A percentile compares a stretch with the other conserved stretches of the same genome.
phyloP scores from a whole-genome alignment of 2,888 invertebrate species.

The Tridacna crocea region DNA sequence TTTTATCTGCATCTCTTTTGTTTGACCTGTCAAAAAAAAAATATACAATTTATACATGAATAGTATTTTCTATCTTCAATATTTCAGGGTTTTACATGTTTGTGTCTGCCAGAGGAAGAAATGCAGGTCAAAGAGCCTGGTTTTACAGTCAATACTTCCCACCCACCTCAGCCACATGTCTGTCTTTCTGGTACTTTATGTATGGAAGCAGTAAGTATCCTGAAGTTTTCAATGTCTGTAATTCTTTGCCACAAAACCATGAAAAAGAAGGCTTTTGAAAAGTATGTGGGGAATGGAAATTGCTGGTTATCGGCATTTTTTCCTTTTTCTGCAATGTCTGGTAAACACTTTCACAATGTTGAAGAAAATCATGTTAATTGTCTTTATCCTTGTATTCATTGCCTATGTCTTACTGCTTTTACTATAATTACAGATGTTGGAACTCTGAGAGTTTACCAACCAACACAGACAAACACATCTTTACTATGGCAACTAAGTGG shows the following conservation, averaged over 20 bases:
- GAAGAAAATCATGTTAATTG: no score
- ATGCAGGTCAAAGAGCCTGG: slow-evolving; percentile 74
- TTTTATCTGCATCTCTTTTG: no score
- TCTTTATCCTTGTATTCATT: no score
- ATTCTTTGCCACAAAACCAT: neutral
- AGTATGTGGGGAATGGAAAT: no score
- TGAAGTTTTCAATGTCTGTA: neutral
- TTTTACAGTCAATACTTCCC: slow-evolving; percentile 75
- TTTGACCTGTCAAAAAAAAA: no score
- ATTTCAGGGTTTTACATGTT: slow-evolving; percentile 78
- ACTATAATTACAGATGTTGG: slow-evolving; percentile 68
- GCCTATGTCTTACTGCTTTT: neutral
- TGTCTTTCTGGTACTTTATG: slow-evolving; percentile 82
- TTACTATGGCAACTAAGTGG: slow-evolving; percentile 72
- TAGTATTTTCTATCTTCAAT: no score
- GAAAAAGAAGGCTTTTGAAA: no score
- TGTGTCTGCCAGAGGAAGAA: slow-evolving; percentile 67
- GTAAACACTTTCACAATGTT: no score
- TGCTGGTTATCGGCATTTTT: no score
- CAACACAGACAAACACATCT: slow-evolving; percentile 53
- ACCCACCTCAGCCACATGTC: slow-evolving; percentile 70
- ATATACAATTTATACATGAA: no score
- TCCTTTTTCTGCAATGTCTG: no score
- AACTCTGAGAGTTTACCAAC: slow-evolving; percentile 72
- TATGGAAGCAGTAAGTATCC: slow-evolving; percentile 73